Evolutionary conservation across 2,113 vertebrate genomes (phyloP), one percentile per base, ranked within the genome.

Genomic region (Syngnathus floridae): DNA sequence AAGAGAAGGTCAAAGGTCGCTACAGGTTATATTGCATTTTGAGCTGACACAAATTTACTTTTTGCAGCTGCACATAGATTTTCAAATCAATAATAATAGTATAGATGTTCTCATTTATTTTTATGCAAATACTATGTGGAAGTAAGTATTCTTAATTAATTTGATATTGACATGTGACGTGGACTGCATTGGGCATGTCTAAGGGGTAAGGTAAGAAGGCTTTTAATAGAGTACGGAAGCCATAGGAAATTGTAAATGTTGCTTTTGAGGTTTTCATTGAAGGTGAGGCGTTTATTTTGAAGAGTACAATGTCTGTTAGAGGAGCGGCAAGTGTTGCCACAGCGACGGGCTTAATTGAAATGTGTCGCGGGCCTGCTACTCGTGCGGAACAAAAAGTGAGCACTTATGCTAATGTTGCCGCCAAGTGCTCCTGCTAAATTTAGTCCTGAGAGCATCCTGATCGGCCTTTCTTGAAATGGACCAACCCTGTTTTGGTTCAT

Each of bases 361-460:
- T 55, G 65, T 26, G 59, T 37, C 13, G 0, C 0, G 22, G 72
- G 78, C 66, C 65, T 64, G 65, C 75, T 64, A 70, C 73, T 81
- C 55, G 63, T 51, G 59, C 52, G 19, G 3, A 51, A 45, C 21
- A 78, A 82, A 86, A 73, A 63, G 70, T 65, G 67, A 81, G 66
- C 82, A 78, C 82, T 87, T 69, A 46, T 77, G 66, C 76, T 81
- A 73, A 89, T 84, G 67, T 74, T 57, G 52, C 71, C 64, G 76
- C 64, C 38, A 57, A 74, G 72, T 55, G 8, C 63, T 36, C 67
- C 55, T 49, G 70, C 70, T 52, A 72, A 69, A 67, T 75, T 73
- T 72, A 72, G 80, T 77, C 70, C 70, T 49, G 60, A 69, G 57
- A 35, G 48, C 67, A 57, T 61, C 37, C 51, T 73, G 76, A 83